Evolutionary conservation across 2,888 invertebrate genomes (phyloP), one percentile per base, ranked within the genome.

Genomic region (Diploptera punctata): DNA sequence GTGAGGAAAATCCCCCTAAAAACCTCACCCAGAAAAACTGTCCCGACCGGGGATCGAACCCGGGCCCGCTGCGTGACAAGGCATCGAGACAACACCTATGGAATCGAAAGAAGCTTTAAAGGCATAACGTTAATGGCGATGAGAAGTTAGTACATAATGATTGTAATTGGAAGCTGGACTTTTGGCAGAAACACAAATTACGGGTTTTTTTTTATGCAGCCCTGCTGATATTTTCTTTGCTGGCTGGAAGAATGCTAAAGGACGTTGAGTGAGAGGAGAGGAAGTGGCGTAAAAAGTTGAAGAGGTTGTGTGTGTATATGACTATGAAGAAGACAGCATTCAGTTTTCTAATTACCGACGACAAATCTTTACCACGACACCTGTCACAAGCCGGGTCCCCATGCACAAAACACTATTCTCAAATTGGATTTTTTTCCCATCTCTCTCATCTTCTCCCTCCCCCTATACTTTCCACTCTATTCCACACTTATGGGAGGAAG

Each of bases 321-420:
- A 79, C 79, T 79, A 78, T 78, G 79, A 78, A 78, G 77, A 78
- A 77, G 79, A 78, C 80, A 79, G 79, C 80, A 81, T 80, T 81
- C 81, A 79, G 79, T 80, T 81, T 82, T 81, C 81, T 82, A 82
- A 82, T 82, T 82, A 82, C 81, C 77, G 79, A 79, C 81, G 80
- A 82, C 82, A 82, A 82, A 82, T 82, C 82, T 82, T 81, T 80
- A 80, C 79, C 78, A 78, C 79, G 81, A 80, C 80, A 81, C 81
- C 81, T 81, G 81, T 81, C 81, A 81, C 78, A 76, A 75, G 78
- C 79, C 79, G 78, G 76, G n/a, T n/a, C n/a, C 77, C 69, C 74
- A 77, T 76, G 78, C 78, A 78, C 77, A 79, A 31, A 70, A 57
- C 7, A 60, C 79, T 80, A 80, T 79, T 80, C 80, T 79, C 78